phyloP scores from a whole-genome alignment of 1,140 invertebrate genomes.

The Parapsyche elsis region DNA sequence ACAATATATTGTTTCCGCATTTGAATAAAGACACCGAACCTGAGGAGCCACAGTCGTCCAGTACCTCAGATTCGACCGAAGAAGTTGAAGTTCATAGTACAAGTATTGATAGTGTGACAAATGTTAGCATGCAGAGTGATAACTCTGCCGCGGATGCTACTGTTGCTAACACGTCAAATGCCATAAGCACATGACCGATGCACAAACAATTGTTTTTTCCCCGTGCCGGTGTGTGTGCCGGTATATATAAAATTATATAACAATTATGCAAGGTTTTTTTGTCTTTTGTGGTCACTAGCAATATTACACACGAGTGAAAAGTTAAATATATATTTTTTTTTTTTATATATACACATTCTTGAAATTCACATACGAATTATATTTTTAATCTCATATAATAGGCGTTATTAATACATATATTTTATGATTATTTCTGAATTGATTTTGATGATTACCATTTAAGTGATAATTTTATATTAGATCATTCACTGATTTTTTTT shows the following conservation, averaged over 20 bases:
- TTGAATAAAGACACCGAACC: conserved; percentile 33
- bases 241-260: too few species aligned
- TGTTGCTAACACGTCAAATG: not conserved
- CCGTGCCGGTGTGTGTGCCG: too few species aligned
- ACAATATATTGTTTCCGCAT: conserved; percentile 60
- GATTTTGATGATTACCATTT: not conserved
- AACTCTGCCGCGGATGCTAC: not conserved
- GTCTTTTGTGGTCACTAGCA: too few species aligned
- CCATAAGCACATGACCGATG: not conserved
- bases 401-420: not conserved
- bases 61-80: not conserved
- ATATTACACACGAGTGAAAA: not conserved
- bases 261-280: too few species aligned
- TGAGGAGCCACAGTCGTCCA: not conserved
- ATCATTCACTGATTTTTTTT: not conserved
- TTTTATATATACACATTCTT: not conserved
- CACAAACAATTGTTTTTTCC: not conserved
- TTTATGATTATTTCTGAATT: not conserved
- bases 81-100: not conserved
- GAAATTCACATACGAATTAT: not conserved
- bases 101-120: not conserved
- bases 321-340: not conserved
- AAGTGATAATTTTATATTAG: not conserved
- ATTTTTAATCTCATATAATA: not conserved
- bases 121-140: not conserved